These are phyloP conservation scores for Diaperis boleti DNA, from an alignment of 2,888 invertebrate species.

Conservation along the genomic window DNA sequence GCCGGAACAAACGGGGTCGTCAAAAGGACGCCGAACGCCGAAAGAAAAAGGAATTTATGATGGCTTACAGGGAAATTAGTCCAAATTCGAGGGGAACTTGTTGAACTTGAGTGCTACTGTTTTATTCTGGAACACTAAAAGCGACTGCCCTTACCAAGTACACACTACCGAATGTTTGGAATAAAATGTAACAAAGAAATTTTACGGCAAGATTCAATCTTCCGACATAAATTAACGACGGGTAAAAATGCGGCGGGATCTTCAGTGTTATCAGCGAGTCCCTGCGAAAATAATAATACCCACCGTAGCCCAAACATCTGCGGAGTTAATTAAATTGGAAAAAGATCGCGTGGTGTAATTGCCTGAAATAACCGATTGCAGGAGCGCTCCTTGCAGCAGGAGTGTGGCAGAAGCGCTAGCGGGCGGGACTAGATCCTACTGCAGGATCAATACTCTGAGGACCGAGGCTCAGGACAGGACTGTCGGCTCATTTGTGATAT, in stretches of 20 bases:
- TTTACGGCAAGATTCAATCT: no score
- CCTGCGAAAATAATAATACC: conserved; percentile 29
- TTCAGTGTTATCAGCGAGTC: conserved; percentile 17
- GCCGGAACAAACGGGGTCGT: conserved; percentile 5
- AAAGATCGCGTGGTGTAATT: conserved; percentile 35
- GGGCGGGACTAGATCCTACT: conserved; percentile 45
- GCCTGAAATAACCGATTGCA: conserved; percentile 47
- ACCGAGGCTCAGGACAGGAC: conserved; percentile 52
- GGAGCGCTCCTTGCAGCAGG: conserved; percentile 50
- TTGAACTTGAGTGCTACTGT: neutral
- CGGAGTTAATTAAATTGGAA: conserved; percentile 35
- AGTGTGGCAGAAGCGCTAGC: conserved; percentile 49
- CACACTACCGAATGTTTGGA: no score
- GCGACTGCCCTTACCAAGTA: no score
- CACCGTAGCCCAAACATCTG: conserved; percentile 15
- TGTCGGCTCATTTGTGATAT: conserved; percentile 51
- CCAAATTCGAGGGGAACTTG: neutral
- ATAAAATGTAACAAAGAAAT: no score
- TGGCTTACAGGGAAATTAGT: neutral
- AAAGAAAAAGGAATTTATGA: neutral
- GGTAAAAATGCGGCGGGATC: conserved; percentile 1
- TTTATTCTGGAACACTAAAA: no score
- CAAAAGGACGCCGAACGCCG: neutral
- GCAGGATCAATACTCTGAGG: conserved; percentile 58
- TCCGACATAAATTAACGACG: conserved; percentile 8